Percentiles rank a stretch among this genome's conserved stretches.
Evolutionary conservation across 2,797 vertebrate genomes (phyloP).

Genomic region (Loriculus beryllinus): DNA sequence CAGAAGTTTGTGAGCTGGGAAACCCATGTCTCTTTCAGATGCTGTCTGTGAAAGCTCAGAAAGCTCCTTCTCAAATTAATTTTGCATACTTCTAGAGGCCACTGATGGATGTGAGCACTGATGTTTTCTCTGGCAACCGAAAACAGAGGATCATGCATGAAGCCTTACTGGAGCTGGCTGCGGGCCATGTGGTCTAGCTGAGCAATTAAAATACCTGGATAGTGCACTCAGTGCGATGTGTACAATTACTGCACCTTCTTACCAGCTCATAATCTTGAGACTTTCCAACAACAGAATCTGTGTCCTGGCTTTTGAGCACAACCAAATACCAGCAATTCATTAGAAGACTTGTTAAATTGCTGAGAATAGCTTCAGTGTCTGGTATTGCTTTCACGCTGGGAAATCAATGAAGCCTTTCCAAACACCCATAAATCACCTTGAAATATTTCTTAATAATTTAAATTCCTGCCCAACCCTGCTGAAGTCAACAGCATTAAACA

Average conservation of each 20-base stretch:
- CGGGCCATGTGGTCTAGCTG: background rate
- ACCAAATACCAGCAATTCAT: slow-evolving; percentile 19
- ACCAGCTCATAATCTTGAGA: background rate
- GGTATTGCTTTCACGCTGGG: background rate
- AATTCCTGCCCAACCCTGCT: background rate
- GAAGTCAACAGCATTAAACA: background rate
- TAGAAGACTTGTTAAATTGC: background rate
- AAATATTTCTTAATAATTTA: slow-evolving; percentile 13
- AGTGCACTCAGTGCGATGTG: background rate
- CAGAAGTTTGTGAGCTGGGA: background rate
- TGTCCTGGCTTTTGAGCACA: background rate
- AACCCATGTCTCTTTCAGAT: background rate
- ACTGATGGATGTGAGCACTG: background rate
- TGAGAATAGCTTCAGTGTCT: background rate
- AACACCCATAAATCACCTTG: background rate
- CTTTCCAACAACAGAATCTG: slow-evolving; percentile 27
- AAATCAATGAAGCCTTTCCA: slow-evolving; percentile 22
- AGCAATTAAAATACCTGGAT: slow-evolving; percentile 20
- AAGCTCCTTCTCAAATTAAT: slow-evolving; percentile 13
- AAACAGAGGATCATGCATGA: background rate
- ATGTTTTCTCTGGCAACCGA: slow-evolving; percentile 37
- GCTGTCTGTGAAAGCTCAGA: background rate
- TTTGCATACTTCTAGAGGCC: background rate
- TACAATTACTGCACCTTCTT: background rate
- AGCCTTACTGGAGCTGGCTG: background rate